Evolutionary conservation across 2,797 vertebrate genomes (phyloP).

Genomic region (Acanthurus leucopareius): DNA sequence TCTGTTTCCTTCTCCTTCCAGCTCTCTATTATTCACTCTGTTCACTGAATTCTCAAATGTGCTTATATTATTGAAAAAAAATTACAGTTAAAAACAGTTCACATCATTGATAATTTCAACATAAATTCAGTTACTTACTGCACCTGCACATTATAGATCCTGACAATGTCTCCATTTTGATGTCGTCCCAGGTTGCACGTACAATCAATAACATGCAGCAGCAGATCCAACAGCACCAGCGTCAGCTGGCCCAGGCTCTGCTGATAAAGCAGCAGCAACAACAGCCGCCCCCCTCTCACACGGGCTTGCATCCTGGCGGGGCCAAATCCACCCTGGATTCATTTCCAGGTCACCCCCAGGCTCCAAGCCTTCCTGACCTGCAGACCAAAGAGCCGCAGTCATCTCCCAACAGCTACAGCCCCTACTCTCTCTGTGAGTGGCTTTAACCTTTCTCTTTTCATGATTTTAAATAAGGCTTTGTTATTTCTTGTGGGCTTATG

Average conservation of each 20-base stretch:
- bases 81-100: too few species aligned
- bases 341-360: constrained; percentile 93
- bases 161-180: constrained; percentile 17
- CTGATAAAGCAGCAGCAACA: constrained; percentile 97
- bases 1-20: not conserved
- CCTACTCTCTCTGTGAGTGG: constrained; percentile 94
- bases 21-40: not conserved
- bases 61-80: not conserved
- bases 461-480: not conserved
- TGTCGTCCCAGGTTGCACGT: constrained; percentile 94
- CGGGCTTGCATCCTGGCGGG: constrained; percentile 90
- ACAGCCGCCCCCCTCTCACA: constrained; percentile 88
- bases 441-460: not conserved
- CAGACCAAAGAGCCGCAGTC: constrained; percentile 99
- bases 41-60: not conserved
- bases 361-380: constrained; percentile 94
- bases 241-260: constrained; percentile 99
- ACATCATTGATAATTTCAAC: too few species aligned
- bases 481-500: not conserved
- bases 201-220: constrained; percentile 99
- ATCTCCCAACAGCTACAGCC: constrained; percentile 93
- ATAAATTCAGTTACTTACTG: not conserved
- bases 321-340: constrained; percentile 95
- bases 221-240: constrained; percentile 99
- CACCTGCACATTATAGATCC: not conserved